Evolutionary conservation across 2,888 invertebrate genomes (phyloP), one percentile per base, ranked within the genome.

Genomic region (Chymomyza caudatula): DNA sequence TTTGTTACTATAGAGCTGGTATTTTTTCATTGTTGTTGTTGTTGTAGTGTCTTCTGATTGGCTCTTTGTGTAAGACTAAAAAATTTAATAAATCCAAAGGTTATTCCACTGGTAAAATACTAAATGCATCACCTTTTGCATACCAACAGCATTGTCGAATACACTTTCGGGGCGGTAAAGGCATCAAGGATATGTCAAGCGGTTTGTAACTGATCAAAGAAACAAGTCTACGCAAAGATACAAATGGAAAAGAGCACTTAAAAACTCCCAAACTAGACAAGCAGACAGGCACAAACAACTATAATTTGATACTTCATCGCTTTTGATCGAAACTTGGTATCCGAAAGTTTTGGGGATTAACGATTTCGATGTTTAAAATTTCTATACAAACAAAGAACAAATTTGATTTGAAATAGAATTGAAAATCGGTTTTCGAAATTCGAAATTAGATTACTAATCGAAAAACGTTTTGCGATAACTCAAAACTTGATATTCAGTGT

Each of bases 11-110:
- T 42, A 29, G n/a, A 42, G 8, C 55, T 63, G 43, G 59, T 56
- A 67, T 23, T 25, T 11, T 43, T 29, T 63, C 43, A 19, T 37
- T 43, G n/a, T 37, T 22, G 19, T 42, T 22, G 55, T 65, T 37
- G 19, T 47, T 65, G 63, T 63, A 72, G 72, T 72, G 57, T 53
- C 51, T 42, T 55, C 61, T 60, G 49, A 64, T 15, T 15, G 19
- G 47, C 17, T 47, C 29, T 37, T 37, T 37, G 29, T 11, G 29
- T 11, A 37, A 37, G 29, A 37, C 29, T 11, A 37, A 37, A 37
- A 37, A 37, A 37, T 25, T 37, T 11, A 37, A 11, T 37, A 15
- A 17, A 19, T n/a, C n/a, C 47, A 47, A 19, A 47, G 15, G 15
- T 47, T 19, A 47, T 47, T 47, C 4, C 47, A 47, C 17, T 47